Evolutionary conservation across 2,797 vertebrate species (phyloP), one percentile per base, ranked within the genome.

Genomic region (Agapornis canus): DNA sequence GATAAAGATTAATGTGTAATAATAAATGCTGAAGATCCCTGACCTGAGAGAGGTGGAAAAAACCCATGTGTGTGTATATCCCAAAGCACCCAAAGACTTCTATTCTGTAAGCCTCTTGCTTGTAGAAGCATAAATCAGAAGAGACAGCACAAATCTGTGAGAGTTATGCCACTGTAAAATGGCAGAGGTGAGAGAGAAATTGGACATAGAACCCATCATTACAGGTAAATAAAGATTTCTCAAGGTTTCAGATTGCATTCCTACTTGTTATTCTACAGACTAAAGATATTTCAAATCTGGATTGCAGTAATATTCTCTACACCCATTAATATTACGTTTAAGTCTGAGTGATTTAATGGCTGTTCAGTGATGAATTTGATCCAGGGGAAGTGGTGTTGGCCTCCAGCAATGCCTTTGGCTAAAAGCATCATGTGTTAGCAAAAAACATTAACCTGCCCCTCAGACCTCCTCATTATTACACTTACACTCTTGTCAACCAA

Each of bases 381-480:
- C 88, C 81, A 70, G 91, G 94, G 88, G 95, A 97, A 96, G 86
- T 89, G 79, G 86, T 95, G 90, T 72, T 97, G 92, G 96, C 98
- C 97, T 95, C 94, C 89, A 98, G 98, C 97, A 97, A 96, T 95
- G 97, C 98, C 97, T 97, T 94, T 93, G 97, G 98, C 97, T 96
- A 96, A 96, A 97, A 96, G 86, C 92, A 91, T 97, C 94, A 88
- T 78, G 35, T 95, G 92, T 80, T 95, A 96, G 90, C 83, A 96
- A 83, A 91, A 96, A 97, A 87, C 96, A 94, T 97, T 95, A 97
- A 87, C 94, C 82, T 97, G 80, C 90, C 90, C 85, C 11, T 89
- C 92, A 96, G 64, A 96, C 86, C 89, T 96, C 85, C 96, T 98
- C 97, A 96, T 98, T 98, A 98, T 83, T 96, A 68, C 94, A 97